Evolutionary conservation across 2,888 invertebrate genomes (phyloP), one percentile per base, ranked within the genome.

Genomic region (Cerastis rubricosa): DNA sequence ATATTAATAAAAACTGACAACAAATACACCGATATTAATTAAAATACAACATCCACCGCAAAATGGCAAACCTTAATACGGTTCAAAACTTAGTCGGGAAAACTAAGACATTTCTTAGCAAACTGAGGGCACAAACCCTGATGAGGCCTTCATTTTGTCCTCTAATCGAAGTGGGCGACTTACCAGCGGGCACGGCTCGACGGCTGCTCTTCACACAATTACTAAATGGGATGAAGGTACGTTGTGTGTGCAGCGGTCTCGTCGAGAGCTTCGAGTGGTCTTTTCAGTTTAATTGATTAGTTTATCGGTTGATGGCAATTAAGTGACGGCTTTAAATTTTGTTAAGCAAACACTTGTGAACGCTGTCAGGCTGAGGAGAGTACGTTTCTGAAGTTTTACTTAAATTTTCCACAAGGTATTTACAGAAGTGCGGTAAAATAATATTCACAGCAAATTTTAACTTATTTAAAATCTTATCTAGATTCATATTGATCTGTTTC

Each of bases 221-320:
- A 87, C 81, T 75, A 83, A 86, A 88, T 85, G 87, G 83, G 74
- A 47, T 86, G 81, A 82, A 76, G 73, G 65, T 57, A 17, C 19
- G 22, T 35, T 49, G 25, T 54, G 57, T 59, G 66, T 45, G 45
- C 45, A 66, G 64, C 43, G n/a, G 25, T 51, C 43, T 47, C 25
- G 47, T 59, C 63, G 47, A 74, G 57, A 61, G 57, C 12, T 59
- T 77, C 40, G 51, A 73, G 71, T 64, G 72, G 49, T 71, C 79
- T 86, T 84, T 68, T 40, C 66, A 76, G 45, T 78, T 77, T 76
- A 85, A 83, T 86, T 87, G 78, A 86, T 87, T 81, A 74, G 72
- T 74, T 84, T 54, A 74, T 57, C 35, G 49, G 35, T n/a, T 25
- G 63, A 73, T 6, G 22, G 51, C 70, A 49, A 67, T 76, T 59